Conservation (phyloP, 2,113 vertebrate genomes). For the Labeo rohita region DNA sequence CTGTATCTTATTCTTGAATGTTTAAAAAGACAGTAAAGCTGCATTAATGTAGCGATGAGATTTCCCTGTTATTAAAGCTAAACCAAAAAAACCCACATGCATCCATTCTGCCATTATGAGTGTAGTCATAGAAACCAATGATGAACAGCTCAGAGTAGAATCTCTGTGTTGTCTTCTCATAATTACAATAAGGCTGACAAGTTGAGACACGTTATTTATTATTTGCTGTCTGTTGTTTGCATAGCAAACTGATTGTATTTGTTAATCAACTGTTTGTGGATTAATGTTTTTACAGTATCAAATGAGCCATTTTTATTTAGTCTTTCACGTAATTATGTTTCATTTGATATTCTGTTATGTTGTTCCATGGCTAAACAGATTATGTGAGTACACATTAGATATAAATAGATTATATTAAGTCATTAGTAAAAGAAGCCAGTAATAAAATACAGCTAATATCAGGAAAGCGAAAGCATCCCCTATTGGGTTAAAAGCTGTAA, state of each 20-base stretch:
- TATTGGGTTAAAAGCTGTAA: not conserved
- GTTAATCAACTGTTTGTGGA: not conserved
- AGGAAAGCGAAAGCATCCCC: not conserved
- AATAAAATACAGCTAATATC: not conserved
- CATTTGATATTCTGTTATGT: not conserved
- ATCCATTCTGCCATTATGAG: not conserved
- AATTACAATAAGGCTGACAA: not conserved
- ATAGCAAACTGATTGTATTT: slow-evolving; percentile 7
- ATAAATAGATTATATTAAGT: not conserved
- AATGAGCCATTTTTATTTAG: not conserved
- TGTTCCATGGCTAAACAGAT: not conserved
- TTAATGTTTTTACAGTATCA: slow-evolving; percentile 10
- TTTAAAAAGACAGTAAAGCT: not conserved
- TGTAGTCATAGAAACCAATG: not conserved
- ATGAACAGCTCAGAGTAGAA: not conserved
- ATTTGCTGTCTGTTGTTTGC: not conserved
- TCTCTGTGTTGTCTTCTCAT: not conserved
- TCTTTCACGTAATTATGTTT: not conserved
- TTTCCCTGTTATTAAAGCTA: not conserved
- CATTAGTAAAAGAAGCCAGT: not conserved
- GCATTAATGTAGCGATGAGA: not conserved
- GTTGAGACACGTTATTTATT: not conserved
- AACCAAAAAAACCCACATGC: not conserved
- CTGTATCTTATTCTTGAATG: not conserved
- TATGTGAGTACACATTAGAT: not conserved